Base-by-base conservation (phyloP, 2,113 vertebrate genomes). In the Solea senegalensis region DNA sequence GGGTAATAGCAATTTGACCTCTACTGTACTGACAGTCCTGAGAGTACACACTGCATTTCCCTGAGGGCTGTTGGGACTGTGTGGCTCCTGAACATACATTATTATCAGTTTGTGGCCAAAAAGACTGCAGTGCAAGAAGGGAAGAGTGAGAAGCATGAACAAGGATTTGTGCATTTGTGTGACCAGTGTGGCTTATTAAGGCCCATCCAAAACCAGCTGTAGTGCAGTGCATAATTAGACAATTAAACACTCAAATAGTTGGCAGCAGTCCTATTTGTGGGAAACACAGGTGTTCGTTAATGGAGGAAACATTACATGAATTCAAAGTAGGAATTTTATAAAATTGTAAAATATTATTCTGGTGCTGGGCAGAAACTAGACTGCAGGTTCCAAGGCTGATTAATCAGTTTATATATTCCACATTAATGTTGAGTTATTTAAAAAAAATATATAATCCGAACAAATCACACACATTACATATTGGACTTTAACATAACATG, bases 1-100 rank as follows among this genome's bases (percentile, higher is more conserved):
- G 63, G 55, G 34, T 59, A 58, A 69, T 59, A 74, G 15, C 12
- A 51, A 48, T 50, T 27, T 68, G 57, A 68, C 61, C 75, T 54
- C 44, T 26, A 39, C 52, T 59, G 34, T 21, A 65, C 45, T 48
- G 64, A 34, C 34, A 52, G 46, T 28, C 62, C 52, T 58, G 9
- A 9, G 11, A 43, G 12, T 5, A 9, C 46, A 65, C 44, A 41
- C 13, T 21, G 15, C 45, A 45, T 64, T 69, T 64, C 27, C 65
- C 64, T 28, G 2, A 41, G n/a, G 65, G 40, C 39, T 48, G 34
- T 13, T 12, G 5, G 39, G 14, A 44, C 46, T 39, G 15, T 41
- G 14, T 7, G 27, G n/a, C 13, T 12, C 12, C 34, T 44, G 56
- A 49, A 12, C 67, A 49, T 26, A 34, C 34, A 15, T 21, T 26